Evolutionary conservation across 2,113 vertebrate species (phyloP).

Genomic region (Conger conger): DNA sequence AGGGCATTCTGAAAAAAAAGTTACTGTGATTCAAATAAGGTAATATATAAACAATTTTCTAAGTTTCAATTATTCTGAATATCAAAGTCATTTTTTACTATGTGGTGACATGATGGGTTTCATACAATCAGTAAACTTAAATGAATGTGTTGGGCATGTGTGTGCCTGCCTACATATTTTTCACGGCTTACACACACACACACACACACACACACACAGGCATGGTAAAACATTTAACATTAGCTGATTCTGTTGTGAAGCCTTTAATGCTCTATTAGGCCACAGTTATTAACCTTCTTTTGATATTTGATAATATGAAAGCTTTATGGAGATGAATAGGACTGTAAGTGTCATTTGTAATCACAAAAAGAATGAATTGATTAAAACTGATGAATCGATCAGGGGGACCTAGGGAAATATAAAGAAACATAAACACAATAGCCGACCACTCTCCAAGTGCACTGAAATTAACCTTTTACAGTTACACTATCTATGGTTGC

Average conservation of each 20-base stretch:
- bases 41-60: too few species aligned
- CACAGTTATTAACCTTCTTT: constrained; percentile 12
- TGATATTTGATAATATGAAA: not conserved
- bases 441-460: constrained; percentile 11
- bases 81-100: too few species aligned
- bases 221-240: not conserved
- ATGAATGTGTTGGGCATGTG: too few species aligned
- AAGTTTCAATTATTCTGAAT: too few species aligned
- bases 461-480: constrained; percentile 22
- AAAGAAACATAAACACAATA: constrained; percentile 9
- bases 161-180: too few species aligned
- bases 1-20: too few species aligned
- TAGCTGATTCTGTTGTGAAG: not conserved
- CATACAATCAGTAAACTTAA: too few species aligned
- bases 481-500: not conserved
- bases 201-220: not conserved
- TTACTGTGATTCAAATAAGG: too few species aligned
- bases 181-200: too few species aligned
- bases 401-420: not conserved
- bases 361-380: constrained; percentile 26
- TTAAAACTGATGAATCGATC: constrained; percentile 19
- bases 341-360: constrained; percentile 21
- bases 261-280: not conserved
- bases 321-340: constrained; percentile 14
- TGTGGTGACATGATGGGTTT: too few species aligned